phyloP scores from a whole-genome alignment of 1,140 invertebrate genomes.

The Elymnias hypermnestra region DNA sequence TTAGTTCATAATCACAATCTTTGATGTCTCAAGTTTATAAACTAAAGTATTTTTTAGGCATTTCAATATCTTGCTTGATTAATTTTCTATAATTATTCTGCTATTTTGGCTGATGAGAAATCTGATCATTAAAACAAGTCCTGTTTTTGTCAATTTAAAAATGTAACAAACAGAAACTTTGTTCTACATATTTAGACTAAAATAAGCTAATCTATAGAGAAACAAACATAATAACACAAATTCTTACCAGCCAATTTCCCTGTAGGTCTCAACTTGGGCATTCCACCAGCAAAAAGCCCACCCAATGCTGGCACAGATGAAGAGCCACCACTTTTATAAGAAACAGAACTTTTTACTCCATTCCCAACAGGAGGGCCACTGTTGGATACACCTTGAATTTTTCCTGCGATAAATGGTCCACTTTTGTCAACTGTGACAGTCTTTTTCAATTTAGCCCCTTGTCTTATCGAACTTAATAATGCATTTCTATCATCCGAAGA shows the following conservation, averaged over 20 bases:
- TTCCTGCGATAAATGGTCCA: slow-evolving; percentile 84
- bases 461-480: slow-evolving; percentile 88
- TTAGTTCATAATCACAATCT: too few species aligned
- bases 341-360: slow-evolving; percentile 60
- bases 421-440: slow-evolving; percentile 93
- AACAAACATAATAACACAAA: background rate
- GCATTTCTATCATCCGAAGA: slow-evolving; percentile 78
- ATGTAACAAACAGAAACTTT: too few species aligned
- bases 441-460: slow-evolving; percentile 89
- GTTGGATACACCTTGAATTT: slow-evolving; percentile 46
- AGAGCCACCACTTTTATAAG: slow-evolving; percentile 69
- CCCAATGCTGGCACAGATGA: slow-evolving; percentile 79
- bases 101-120: too few species aligned
- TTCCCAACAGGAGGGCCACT: slow-evolving; percentile 40
- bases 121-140: too few species aligned
- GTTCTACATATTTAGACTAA: too few species aligned
- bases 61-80: too few species aligned
- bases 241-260: slow-evolving; percentile 73
- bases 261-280: slow-evolving; percentile 90
- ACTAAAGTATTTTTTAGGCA: too few species aligned
- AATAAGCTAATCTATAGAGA: too few species aligned
- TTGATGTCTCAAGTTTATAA: too few species aligned
- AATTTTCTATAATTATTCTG: too few species aligned
- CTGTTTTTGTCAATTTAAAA: too few species aligned
- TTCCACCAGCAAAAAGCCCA: slow-evolving; percentile 89